These are phyloP conservation scores for Sesia bembeciformis DNA, from an alignment of 2,888 invertebrate genomes.

Conservation along the genomic window DNA sequence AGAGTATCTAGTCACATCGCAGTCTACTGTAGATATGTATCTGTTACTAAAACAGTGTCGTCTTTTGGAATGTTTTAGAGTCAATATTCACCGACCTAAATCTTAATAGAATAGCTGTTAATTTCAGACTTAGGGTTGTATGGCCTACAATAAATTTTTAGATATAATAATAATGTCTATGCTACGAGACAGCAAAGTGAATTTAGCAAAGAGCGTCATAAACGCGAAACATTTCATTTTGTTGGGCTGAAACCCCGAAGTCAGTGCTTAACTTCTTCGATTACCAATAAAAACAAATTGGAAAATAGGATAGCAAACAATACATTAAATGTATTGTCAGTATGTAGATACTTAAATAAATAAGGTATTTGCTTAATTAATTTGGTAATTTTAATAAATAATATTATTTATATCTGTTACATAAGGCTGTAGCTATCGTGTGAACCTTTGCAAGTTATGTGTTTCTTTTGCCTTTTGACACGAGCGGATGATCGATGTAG, in stretches of 20 bases:
- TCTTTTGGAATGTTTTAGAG: no score
- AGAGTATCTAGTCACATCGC: no score
- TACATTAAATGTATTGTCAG: not conserved
- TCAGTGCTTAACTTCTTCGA: not conserved
- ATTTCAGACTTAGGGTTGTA: no score
- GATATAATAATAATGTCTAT: no score
- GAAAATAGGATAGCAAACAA: not conserved
- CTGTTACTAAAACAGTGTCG: no score
- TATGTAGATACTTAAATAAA: not conserved
- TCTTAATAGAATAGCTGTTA: no score
- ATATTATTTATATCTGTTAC: not conserved
- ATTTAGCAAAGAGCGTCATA: not conserved
- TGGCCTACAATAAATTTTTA: no score
- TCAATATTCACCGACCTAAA: no score
- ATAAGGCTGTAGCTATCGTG: not conserved
- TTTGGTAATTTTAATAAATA: no score
- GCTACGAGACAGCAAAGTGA: no score
- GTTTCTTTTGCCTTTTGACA: slow-evolving; percentile 6
- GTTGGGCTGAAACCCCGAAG: not conserved
- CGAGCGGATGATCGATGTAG: slow-evolving; percentile 9
- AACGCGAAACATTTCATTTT: not conserved
- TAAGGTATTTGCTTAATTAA: not conserved
- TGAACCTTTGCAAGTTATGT: not conserved
- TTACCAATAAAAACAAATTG: not conserved
- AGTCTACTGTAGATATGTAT: no score